Evolutionary conservation across 2,888 invertebrate species (phyloP), one percentile per base, ranked within the genome.

Genomic region (Orchesella flavescens): DNA sequence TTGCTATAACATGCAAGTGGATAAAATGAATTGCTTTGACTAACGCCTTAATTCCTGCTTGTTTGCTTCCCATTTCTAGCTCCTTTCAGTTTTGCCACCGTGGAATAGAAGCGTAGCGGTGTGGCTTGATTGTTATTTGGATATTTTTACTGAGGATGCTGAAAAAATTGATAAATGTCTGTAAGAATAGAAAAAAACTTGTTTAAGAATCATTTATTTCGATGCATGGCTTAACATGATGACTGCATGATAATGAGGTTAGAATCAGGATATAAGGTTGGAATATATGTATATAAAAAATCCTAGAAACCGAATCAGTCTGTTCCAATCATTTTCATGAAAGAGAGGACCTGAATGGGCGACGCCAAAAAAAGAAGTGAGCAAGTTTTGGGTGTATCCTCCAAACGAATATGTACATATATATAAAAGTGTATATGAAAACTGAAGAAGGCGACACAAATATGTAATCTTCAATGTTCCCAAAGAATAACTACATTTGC

Each of bases 401-500:
- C 49, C 49, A 49, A 12, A 12, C 44, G 9, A 12, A 44, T 44
- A 44, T 7, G 12, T 44, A 12, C 9, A 12, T 9, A 44, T 12
- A 44, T 9, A 12, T 9, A 44, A 7, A 7, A 44, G 44, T 9
- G 9, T 44, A 7, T 44, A 9, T 44, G 44, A 44, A 12, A 49
- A 10, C 49, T 3, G 49, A 2, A 34, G 34, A 7, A 34, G 34
- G 34, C 34, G 34, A 34, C 34, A 34, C 34, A 34, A 34, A 34
- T 7, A 34, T 34, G 34, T 7, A 4, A 7, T 34, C 34, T 34
- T 34, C 34, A 4, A 3, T 12, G 2, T 49, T 15, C 49, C n/a
- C 15, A 49, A 49, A 7, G 61, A 21, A 65, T 10, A 43, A 65
- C n/a, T 65, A 43, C 44, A 65, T 65, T 65, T 15, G 61, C 61